Percentiles rank a stretch among this genome's conserved stretches.
Evolutionary conservation across 2,113 vertebrate species (phyloP).

Genomic region (Sebastes schlegelii): DNA sequence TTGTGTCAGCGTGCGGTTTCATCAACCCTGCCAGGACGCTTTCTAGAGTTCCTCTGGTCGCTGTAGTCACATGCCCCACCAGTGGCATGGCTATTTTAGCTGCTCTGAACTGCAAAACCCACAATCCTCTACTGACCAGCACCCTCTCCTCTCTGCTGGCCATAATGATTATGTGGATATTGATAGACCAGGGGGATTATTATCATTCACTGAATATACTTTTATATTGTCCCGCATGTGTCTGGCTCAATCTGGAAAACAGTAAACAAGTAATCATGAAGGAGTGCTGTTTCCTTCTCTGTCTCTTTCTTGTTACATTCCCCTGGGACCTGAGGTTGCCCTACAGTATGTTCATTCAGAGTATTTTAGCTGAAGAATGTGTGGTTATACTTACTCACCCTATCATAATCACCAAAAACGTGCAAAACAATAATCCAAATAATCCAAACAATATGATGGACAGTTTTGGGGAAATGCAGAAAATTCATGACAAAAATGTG

Average conservation of each 20-base stretch:
- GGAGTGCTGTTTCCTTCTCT: not conserved
- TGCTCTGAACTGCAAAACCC: slow-evolving; percentile 81
- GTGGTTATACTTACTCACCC: not conserved
- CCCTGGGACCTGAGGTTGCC: slow-evolving; percentile 5
- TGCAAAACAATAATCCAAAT: slow-evolving; percentile 3
- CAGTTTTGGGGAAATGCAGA: not conserved
- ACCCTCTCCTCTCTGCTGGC: slow-evolving; percentile 71
- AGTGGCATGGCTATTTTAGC: slow-evolving; percentile 78
- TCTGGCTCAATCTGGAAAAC: slow-evolving; percentile 57
- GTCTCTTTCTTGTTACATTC: not conserved
- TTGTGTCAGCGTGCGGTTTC: slow-evolving; percentile 81
- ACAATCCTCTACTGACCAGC: slow-evolving; percentile 80
- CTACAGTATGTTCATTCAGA: not conserved
- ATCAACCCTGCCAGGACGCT: slow-evolving; percentile 68
- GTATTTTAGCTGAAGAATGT: slow-evolving; percentile 22
- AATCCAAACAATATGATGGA: not conserved
- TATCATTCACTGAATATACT: slow-evolving; percentile 72
- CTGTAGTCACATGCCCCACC: slow-evolving; percentile 73
- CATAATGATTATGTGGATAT: slow-evolving; percentile 80
- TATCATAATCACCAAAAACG: slow-evolving; percentile 8
- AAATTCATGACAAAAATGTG: not conserved
- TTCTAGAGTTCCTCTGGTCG: slow-evolving; percentile 59
- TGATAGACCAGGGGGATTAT: slow-evolving; percentile 80
- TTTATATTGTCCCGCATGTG: slow-evolving; percentile 71
- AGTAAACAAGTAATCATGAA: slow-evolving; percentile 62